Percentiles rank a stretch among this genome's conserved stretches.
These are phyloP conservation scores for Anoplolepis gracilipes DNA, from an alignment of 1,140 invertebrate genomes.

Conservation along the genomic window DNA sequence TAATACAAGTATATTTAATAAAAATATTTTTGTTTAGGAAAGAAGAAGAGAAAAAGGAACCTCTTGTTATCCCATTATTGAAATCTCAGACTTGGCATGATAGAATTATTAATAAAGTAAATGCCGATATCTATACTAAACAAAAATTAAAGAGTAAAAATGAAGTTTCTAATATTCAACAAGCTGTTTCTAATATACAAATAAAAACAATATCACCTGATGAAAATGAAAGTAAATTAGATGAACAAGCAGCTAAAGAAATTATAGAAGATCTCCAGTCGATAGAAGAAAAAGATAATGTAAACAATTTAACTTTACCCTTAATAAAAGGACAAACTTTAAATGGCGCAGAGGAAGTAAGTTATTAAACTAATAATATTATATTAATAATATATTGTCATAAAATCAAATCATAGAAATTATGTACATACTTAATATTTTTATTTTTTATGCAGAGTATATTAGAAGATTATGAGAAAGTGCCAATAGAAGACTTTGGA, in stretches of 20 bases:
- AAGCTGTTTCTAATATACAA: slow-evolving; percentile 33
- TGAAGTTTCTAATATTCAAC: slow-evolving; percentile 31
- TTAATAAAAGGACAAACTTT: slow-evolving; percentile 85
- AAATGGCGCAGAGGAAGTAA: slow-evolving; percentile 87
- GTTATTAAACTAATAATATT: not conserved
- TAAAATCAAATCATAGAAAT: not conserved
- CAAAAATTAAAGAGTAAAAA: slow-evolving; percentile 67
- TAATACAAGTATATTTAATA: not conserved
- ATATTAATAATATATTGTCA: not conserved
- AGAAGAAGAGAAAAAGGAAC: slow-evolving; percentile 85
- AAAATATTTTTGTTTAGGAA: slow-evolving; percentile 81
- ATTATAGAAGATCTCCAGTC: slow-evolving; percentile 86
- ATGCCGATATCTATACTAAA: slow-evolving; percentile 81
- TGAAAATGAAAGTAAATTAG: slow-evolving; percentile 79
- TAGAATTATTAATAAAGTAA: slow-evolving; percentile 81
- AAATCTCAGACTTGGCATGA: slow-evolving; percentile 81
- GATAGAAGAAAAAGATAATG: slow-evolving; percentile 77
- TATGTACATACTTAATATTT: slow-evolving; percentile 20
- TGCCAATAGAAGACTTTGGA: slow-evolving; percentile 96
- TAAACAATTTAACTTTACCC: slow-evolving; percentile 85
- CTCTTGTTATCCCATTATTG: slow-evolving; percentile 89
- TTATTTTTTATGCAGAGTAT: slow-evolving; percentile 85
- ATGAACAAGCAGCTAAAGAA: slow-evolving; percentile 87
- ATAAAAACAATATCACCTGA: slow-evolving; percentile 71
- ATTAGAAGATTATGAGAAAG: slow-evolving; percentile 95